A percentile compares a stretch with the other conserved stretches of the same genome.
Conservation (phyloP, 92 coral and sea anemone species). For the Parazoanthus atlanticus region DNA sequence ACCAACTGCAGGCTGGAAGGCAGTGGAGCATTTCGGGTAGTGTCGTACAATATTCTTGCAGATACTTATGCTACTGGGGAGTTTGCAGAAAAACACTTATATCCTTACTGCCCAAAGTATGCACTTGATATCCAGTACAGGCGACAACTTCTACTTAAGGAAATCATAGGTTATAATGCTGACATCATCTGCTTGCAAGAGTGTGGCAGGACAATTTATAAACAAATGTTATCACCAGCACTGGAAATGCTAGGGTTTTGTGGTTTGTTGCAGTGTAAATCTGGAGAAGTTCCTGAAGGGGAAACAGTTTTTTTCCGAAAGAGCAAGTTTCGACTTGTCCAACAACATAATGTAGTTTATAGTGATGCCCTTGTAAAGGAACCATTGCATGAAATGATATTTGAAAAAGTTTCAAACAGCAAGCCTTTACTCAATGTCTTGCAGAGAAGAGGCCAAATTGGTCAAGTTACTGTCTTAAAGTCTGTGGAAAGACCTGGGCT, state of each 20-base stretch:
- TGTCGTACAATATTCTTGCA: conserved; percentile 92
- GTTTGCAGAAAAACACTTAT: conserved; percentile 69
- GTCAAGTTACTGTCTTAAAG: conserved; percentile 71
- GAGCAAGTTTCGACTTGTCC: conserved; percentile 75
- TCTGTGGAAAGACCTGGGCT: conserved; percentile 43
- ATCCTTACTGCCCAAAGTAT: conserved; percentile 90
- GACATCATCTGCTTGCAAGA: conserved; percentile 95
- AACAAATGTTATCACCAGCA: conserved; percentile 70
- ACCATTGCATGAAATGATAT: conserved; percentile 60
- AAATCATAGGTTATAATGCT: conserved; percentile 89
- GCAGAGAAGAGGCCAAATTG: conserved; percentile 73
- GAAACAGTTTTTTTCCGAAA: conserved; percentile 80
- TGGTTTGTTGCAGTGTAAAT: conserved; percentile 79
- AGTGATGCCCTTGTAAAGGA: conserved; percentile 70
- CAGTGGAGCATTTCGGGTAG: conserved; percentile 60
- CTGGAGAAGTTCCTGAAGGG: conserved; percentile 92
- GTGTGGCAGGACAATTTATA: conserved; percentile 76
- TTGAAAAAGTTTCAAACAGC: conserved; percentile 65
- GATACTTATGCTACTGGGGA: conserved; percentile 86
- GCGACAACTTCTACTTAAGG: conserved; percentile 85
- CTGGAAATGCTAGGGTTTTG: conserved; percentile 74
- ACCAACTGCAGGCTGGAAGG: conserved; percentile 64
- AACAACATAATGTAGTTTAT: conserved; percentile 69
- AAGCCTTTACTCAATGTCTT: conserved; percentile 70
- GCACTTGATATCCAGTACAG: conserved; percentile 89